A percentile compares a stretch with the other conserved stretches of the same genome.
These are phyloP conservation scores for Poeciliopsis infans DNA, from an alignment of 2,797 vertebrate genomes.

Conservation along the genomic window DNA sequence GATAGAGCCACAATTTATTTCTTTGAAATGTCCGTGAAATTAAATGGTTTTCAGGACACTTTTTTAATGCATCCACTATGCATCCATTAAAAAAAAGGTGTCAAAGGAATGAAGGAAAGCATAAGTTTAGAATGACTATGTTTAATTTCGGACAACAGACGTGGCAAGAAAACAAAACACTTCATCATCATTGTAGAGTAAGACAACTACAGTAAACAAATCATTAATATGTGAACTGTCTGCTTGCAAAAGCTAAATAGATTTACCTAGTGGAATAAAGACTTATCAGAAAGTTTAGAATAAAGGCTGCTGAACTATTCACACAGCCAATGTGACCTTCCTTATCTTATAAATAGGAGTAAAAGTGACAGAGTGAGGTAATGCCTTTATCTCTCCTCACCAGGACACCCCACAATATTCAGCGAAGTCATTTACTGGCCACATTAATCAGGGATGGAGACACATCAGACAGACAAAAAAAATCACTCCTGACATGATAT, in stretches of 20 bases:
- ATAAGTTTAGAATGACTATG: slow-evolving; percentile 14
- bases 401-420: slow-evolving; percentile 40
- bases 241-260: slow-evolving; percentile 4
- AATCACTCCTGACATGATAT: slow-evolving; percentile 14
- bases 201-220: slow-evolving; percentile 34
- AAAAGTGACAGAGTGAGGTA: slow-evolving; percentile 38
- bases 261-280: slow-evolving; percentile 26
- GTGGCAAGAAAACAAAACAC: slow-evolving; percentile 11
- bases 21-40: slow-evolving; percentile 65
- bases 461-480: slow-evolving; percentile 16
- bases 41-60: slow-evolving; percentile 60
- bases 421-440: slow-evolving; percentile 24
- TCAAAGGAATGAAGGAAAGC: slow-evolving; percentile 9
- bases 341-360: slow-evolving; percentile 60
- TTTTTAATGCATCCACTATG: slow-evolving; percentile 41
- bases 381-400: slow-evolving; percentile 56
- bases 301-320: slow-evolving; percentile 47
- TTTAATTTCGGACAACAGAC: slow-evolving; percentile 10
- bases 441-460: slow-evolving; percentile 37
- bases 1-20: slow-evolving; percentile 50
- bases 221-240: slow-evolving; percentile 27
- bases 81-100: slow-evolving; percentile 21
- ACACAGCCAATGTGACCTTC: slow-evolving; percentile 58
- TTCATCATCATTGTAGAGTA: slow-evolving; percentile 4
- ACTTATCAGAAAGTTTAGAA: slow-evolving; percentile 31